Conservation (phyloP, 2,888 invertebrate genomes). For the Noctua comes region DNA sequence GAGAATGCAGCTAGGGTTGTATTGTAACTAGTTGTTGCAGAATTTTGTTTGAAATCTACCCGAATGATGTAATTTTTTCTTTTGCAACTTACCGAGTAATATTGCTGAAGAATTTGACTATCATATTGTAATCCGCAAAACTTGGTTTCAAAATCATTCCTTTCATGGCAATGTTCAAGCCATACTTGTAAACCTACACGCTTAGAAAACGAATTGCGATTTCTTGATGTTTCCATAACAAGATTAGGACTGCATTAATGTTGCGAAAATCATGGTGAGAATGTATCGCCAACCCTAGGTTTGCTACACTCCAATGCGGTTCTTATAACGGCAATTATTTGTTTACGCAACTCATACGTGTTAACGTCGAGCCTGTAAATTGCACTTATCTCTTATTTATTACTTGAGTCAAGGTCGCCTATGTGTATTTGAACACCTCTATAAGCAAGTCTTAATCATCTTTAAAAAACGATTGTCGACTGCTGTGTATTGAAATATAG, state of each 20-base stretch:
- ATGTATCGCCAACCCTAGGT: slow-evolving; percentile 58
- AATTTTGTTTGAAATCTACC: slow-evolving; percentile 38
- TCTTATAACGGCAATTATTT: slow-evolving; percentile 79
- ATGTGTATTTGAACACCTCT: slow-evolving; percentile 32
- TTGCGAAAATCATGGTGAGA: slow-evolving; percentile 24
- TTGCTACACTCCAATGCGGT: slow-evolving; percentile 71
- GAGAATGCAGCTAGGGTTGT: slow-evolving; percentile 57
- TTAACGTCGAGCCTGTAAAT: slow-evolving; percentile 61
- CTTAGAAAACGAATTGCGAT: slow-evolving; percentile 19
- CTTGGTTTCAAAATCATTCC: slow-evolving; percentile 23
- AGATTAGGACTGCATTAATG: slow-evolving; percentile 4
- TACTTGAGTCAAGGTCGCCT: slow-evolving; percentile 73
- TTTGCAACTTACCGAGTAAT: slow-evolving; percentile 20
- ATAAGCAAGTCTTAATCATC: slow-evolving; percentile 7
- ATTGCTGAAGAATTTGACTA: slow-evolving; percentile 23
- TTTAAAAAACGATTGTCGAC: slow-evolving; percentile 10
- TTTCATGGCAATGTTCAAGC: slow-evolving; percentile 12
- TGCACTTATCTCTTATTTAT: slow-evolving; percentile 71
- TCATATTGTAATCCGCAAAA: slow-evolving; percentile 1
- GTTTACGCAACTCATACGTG: slow-evolving; percentile 73
- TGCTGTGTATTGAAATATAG: slow-evolving; percentile 20
- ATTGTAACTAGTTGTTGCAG: slow-evolving; percentile 23
- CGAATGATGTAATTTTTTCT: slow-evolving; percentile 31
- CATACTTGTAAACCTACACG: slow-evolving; percentile 12
- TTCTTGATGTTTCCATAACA: slow-evolving; percentile 22